Evolutionary conservation across 2,797 vertebrate species (phyloP), one percentile per base, ranked within the genome.

Genomic region (Distichodus sexfasciatus): DNA sequence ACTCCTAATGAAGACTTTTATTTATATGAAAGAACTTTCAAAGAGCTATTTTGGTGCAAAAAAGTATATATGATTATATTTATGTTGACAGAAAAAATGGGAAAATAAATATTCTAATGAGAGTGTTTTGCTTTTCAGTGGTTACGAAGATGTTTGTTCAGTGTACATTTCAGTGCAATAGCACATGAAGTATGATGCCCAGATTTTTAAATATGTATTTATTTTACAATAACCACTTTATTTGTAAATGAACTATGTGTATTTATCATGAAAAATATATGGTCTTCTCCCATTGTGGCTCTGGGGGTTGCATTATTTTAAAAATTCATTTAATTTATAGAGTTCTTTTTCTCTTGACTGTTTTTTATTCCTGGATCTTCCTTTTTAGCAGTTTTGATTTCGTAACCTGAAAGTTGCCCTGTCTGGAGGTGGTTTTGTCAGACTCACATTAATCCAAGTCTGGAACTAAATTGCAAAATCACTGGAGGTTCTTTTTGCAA

Each of bases 161-260:
- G 94, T 98, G 95, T 97, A 96, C 94, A 98, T 98, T 97, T 91
- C 82, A 92, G 96, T 96, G 95, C 93, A 93, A 95, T 93, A 93
- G 94, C 96, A 96, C 95, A 98, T 98, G 96, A 98, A 98, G 95
- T 98, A 98, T 96, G 96, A 95, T 96, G 94, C 92, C 95, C 93
- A 97, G 94, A 98, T 98, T 95, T 94, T 94, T 98, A 98, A n/a
- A 96, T 97, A 96, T 98, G 96, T 99, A 98, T 99, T 99, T 99
- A 98, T 98, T 99, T 92, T 93, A 98, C 97, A 94, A 96, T 98
- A 98, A 98, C 97, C 96, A 98, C 96, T 98, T 96, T 95, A 95
- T 89, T 95, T 98, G 94, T 94, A 94, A 96, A 96, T 97, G 98
- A 96, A 92, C 94, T 89, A 93, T 98, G 96, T 97, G 95, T 99